Evolutionary conservation across 2,113 vertebrate species (phyloP).

Genomic region (Bathybates hornii): DNA sequence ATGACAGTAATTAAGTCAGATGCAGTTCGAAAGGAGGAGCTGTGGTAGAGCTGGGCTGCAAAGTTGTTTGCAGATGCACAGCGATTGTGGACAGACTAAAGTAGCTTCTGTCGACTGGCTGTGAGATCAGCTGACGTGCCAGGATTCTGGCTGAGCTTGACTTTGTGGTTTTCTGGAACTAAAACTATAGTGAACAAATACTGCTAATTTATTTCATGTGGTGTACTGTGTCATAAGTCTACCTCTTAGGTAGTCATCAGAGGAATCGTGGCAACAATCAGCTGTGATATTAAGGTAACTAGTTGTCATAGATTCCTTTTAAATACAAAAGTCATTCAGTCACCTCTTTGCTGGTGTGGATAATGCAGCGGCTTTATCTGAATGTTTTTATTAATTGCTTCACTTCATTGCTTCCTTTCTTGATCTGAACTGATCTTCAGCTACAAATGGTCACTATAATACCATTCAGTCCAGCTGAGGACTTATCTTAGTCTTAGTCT

Average conservation of each 20-base stretch:
- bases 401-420: too few relatives aligned
- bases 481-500: neutral
- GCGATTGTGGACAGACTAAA: neutral
- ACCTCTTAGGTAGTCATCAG: neutral
- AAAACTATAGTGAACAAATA: neutral
- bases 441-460: neutral
- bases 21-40: neutral
- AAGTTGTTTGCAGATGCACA: neutral
- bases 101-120: neutral
- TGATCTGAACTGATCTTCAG: neutral
- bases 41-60: neutral
- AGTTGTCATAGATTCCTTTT: neutral
- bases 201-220: neutral
- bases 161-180: neutral
- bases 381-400: neutral
- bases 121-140: neutral
- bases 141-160: neutral
- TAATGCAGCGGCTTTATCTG: neutral
- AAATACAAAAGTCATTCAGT: neutral
- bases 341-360: neutral
- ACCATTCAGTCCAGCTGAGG: neutral
- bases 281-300: neutral
- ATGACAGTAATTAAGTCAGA: neutral
- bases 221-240: neutral
- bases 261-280: neutral